These are phyloP conservation scores for Hermatobates lingyangjiaoensis DNA, from an alignment of 1,140 invertebrate genomes.

Conservation along the genomic window DNA sequence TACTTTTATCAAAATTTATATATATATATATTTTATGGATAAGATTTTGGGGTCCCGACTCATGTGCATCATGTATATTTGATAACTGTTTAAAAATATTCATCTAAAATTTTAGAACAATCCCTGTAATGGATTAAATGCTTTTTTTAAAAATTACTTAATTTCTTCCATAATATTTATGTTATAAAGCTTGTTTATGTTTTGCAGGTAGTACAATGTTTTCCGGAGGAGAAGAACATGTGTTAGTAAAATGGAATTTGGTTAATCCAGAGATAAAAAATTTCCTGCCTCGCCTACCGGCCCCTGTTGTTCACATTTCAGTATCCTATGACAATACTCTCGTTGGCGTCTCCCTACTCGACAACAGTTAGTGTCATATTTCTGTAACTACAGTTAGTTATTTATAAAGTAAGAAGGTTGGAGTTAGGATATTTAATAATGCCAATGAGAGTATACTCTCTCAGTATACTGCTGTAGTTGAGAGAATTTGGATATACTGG, in stretches of 20 bases:
- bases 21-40: too few relatives aligned
- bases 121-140: background rate
- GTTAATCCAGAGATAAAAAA: constrained; percentile 31
- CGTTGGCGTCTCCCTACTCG: constrained; percentile 43
- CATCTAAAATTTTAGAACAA: background rate
- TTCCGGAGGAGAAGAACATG: constrained; percentile 58
- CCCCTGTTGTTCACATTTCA: constrained; percentile 43
- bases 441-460: too few relatives aligned
- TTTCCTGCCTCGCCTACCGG: constrained; percentile 53
- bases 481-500: too few relatives aligned
- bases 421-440: too few relatives aligned
- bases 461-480: too few relatives aligned
- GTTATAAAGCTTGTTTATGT: constrained; percentile 6
- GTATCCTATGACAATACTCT: constrained; percentile 41
- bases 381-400: background rate
- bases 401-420: background rate
- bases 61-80: too few relatives aligned
- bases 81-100: too few relatives aligned
- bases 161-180: background rate
- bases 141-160: background rate
- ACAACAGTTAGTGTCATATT: constrained; percentile 40
- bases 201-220: constrained; percentile 40
- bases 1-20: too few relatives aligned
- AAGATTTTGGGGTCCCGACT: too few relatives aligned
- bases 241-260: constrained; percentile 59